These are phyloP conservation scores for Tolypeutes matacus DNA, from an alignment of 2,797 vertebrate species.

Conservation along the genomic window DNA sequence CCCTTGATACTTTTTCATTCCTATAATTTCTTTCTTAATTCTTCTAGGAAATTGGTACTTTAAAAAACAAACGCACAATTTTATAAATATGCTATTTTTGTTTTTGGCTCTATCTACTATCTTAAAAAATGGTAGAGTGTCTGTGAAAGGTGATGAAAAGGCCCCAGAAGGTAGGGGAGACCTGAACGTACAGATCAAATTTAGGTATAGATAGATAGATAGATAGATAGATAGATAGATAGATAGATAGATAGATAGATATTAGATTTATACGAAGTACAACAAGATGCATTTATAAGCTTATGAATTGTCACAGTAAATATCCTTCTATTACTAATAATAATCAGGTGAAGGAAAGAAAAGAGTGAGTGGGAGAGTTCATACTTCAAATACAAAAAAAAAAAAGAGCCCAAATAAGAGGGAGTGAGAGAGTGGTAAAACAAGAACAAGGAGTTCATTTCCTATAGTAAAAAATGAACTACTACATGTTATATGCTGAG, in stretches of 20 bases:
- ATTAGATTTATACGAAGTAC: background rate
- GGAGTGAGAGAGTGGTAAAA: background rate
- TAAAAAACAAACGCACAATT: background rate
- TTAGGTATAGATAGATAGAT: background rate
- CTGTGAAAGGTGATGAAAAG: background rate
- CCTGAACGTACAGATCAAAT: background rate
- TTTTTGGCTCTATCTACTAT: background rate
- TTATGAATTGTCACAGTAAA: slow-evolving; percentile 79
- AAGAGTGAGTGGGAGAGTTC: background rate
- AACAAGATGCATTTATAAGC: background rate
- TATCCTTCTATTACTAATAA: slow-evolving; percentile 35
- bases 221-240: too few species aligned
- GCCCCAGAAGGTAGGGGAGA: background rate
- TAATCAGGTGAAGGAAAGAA: background rate
- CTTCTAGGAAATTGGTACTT: background rate
- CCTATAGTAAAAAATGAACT: slow-evolving; percentile 82
- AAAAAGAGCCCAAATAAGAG: background rate
- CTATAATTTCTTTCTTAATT: slow-evolving; percentile 3
- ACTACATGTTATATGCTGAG: slow-evolving; percentile 84
- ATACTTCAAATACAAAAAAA: background rate
- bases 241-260: too few species aligned
- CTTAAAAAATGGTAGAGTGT: background rate
- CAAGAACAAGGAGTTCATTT: slow-evolving; percentile 20
- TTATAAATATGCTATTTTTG: background rate
- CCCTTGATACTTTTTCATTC: slow-evolving; percentile 1